Base-by-base conservation (phyloP, 2,113 vertebrate genomes). In the Dascyllus trimaculatus region DNA sequence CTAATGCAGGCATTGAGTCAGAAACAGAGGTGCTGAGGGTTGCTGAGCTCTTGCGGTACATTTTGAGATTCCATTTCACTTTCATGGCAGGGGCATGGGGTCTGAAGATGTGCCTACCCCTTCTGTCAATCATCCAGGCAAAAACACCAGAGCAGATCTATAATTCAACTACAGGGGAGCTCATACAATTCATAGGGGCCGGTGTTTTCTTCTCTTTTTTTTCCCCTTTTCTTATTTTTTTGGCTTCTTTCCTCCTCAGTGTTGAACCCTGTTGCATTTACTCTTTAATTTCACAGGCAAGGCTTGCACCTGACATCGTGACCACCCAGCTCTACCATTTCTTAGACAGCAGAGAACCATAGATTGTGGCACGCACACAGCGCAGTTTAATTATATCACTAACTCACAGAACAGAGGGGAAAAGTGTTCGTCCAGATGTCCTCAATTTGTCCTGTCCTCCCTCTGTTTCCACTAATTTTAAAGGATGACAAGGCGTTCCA, bases 81-180 rank as follows among this genome's bases (percentile, higher is more conserved):
- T 89, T 93, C 87, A 89, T 84, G 86, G 86, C 87, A 81, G 89
- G 84, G 85, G 84, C 89, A 91, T 70, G 75, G 83, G 90, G 86
- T 92, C 91, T 92, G 81, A 90, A 91, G 84, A 91, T 91, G 88
- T 89, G 86, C 87, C 89, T 88, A 80, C 80, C 79, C 84, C 71
- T 70, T 84, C 93, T 93, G 92, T 93, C 94, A 94, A 89, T 93
- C 92, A 93, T 85, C 81, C 89, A 65, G 87, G 75, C 89, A 88
- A 91, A 87, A 89, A 88, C 86, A 87, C 89, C 63, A 57, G 80
- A 87, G 89, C 61, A 81, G 61, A 91, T 93, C 90, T 93, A 93
- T 94, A 93, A 94, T 94, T 94, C 89, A 95, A 78, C 87, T 87
- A 87, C 88, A 90, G 57, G 82, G 84, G 77, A 91, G 87, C 90